These are phyloP conservation scores for Lysandra coridon DNA, from an alignment of 2,888 invertebrate genomes.

Conservation along the genomic window DNA sequence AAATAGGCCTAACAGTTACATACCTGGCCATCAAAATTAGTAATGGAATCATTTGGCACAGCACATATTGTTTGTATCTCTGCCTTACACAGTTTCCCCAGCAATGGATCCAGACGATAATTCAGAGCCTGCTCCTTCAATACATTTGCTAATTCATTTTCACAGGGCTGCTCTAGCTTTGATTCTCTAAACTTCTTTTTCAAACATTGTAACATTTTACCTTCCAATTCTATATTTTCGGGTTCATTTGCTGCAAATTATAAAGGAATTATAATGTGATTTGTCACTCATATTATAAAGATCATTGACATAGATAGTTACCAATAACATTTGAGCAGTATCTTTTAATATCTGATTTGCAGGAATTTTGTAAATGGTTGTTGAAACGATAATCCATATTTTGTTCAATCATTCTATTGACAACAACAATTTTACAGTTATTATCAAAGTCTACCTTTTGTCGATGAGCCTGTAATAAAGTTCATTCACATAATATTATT, in stretches of 20 bases:
- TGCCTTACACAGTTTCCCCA: slow-evolving; percentile 89
- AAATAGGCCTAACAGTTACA: background rate
- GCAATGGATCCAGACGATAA: slow-evolving; percentile 92
- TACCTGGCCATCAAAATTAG: slow-evolving; percentile 74
- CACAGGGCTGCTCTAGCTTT: slow-evolving; percentile 87
- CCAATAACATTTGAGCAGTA: slow-evolving; percentile 73
- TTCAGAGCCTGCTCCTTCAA: slow-evolving; percentile 94
- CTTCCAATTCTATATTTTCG: slow-evolving; percentile 88
- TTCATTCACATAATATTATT: slow-evolving; percentile 6
- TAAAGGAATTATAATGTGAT: background rate
- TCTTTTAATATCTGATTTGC: slow-evolving; percentile 89
- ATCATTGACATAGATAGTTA: slow-evolving; percentile 47
- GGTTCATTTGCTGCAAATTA: slow-evolving; percentile 64
- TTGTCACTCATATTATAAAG: slow-evolving; percentile 25
- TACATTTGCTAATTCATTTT: slow-evolving; percentile 89
- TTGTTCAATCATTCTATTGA: slow-evolving; percentile 93
- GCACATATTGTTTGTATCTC: slow-evolving; percentile 85
- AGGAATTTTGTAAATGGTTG: slow-evolving; percentile 89
- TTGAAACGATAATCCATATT: slow-evolving; percentile 95
- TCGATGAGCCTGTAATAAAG: slow-evolving; percentile 81
- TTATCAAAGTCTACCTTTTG: slow-evolving; percentile 89
- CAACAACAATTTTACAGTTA: slow-evolving; percentile 91
- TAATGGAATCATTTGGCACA: slow-evolving; percentile 65
- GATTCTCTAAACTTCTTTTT: slow-evolving; percentile 89
- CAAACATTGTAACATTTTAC: slow-evolving; percentile 90